Base-by-base conservation (phyloP, 2,888 invertebrate species). In the Orthonychiurus folsomi region DNA sequence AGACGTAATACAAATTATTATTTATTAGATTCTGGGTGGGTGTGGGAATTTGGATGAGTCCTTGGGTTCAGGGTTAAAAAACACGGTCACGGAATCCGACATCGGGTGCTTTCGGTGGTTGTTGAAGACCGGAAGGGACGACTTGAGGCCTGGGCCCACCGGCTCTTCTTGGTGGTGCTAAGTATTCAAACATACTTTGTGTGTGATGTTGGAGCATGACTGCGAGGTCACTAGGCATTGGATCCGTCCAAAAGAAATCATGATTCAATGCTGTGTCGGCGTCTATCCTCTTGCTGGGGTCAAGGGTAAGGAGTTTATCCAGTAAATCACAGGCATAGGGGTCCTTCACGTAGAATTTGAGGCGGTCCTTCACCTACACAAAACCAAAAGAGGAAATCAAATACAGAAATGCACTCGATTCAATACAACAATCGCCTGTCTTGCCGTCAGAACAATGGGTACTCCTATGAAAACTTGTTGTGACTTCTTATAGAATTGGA, bases 181-280 rank as follows among this genome's bases (percentile, higher is more conserved):
- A 79, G 77, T 89, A 95, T 76, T 96, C 95, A 76, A 95, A 96
- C 94, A 95, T 95, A 77, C 92, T 93, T 68, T 83, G 90, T 67
- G 85, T 87, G 80, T 89, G 88, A 74, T 91, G 90, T 0, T 90
- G 91, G 68, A 96, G 79, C 93, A 94, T 94, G 79, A 89, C 89
- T 60, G 85, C 88, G 47, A 93, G 80, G 75, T 92, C 92, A 75
- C 88, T 87, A 0, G 96, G 95, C 88, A 93, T 89, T 0, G 99
- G 97, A 76, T 95, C 93, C 3, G 89, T 89, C 93, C 94, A 99
- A 80, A 99, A 99, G 80, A 97, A 99, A 76, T 95, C 93, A 76
- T 99, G 96, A 79, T 95, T 93, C 1, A 99, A 77, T 0, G 96
- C 94, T 0, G 89, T 87, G 76, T 97, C 95, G 0, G 93, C 87